Base-by-base conservation (phyloP, 2,113 vertebrate genomes). In the Coturnix japonica region DNA sequence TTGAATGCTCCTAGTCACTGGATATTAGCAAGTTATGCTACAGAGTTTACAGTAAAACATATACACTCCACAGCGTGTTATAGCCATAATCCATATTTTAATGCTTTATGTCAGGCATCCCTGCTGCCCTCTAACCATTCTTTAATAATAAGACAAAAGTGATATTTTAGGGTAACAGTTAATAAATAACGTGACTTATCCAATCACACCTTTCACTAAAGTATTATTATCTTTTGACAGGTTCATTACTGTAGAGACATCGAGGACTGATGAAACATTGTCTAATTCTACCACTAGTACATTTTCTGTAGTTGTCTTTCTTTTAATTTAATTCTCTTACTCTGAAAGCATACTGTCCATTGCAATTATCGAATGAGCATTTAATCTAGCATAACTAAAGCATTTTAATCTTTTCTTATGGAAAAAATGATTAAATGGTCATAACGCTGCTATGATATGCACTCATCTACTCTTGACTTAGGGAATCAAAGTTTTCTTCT, bases 151-250 rank as follows among this genome's bases (percentile, higher is more conserved):
- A 97, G 97, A 98, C 97, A 98, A 98, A 98, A 98, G 95, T 98
- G 97, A 98, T 98, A 98, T 98, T 98, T 98, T 98, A 98, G 97
- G 97, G 97, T 96, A 97, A 96, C 97, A 98, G 98, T 98, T 98
- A 98, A 98, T 98, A 98, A 98, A 99, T 97, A 97, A 97, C 47
- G 89, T 98, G 98, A 98, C 98, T 97, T 98, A 98, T 98, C 98
- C 97, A 98, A 98, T 98, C 98, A 98, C 81, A 98, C 96, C 96
- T 96, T 97, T 97, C 97, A 97, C 96, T 98, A 98, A 98, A 97
- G 98, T 98, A 98, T 97, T 98, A 98, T 98, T 98, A 98, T 98
- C 97, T 97, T 98, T 97, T 98, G 98, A 98, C 98, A 98, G 98
- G 98, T 99, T 99, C 98, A 99, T 99, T 99, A 98, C 97, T 94